phyloP scores from a whole-genome alignment of 2,113 vertebrate species.

The Prinia subflava region DNA sequence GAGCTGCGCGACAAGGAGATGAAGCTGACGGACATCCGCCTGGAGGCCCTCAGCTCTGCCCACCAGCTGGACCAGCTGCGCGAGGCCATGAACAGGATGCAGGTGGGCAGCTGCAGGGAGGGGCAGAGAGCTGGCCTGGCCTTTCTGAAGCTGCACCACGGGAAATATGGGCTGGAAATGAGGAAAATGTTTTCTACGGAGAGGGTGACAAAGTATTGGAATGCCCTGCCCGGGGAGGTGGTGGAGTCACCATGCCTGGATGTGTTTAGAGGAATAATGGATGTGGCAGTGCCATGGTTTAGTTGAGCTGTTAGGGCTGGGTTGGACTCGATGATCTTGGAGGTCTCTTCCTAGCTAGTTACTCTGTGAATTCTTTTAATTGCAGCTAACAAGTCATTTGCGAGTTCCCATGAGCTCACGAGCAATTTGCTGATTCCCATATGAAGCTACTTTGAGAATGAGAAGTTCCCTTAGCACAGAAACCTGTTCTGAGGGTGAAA shows the following conservation, averaged over 20 bases:
- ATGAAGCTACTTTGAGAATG: background rate
- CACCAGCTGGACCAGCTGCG: slow-evolving; percentile 97
- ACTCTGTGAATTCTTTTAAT: background rate
- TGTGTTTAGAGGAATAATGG: no score
- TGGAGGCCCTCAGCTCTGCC: slow-evolving; percentile 97
- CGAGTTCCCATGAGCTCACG: no score
- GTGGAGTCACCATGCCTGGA: background rate
- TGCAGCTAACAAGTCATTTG: background rate
- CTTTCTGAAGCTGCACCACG: background rate
- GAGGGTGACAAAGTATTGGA: background rate
- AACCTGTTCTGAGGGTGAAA: background rate
- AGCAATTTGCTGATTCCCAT: background rate
- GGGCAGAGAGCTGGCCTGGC: background rate
- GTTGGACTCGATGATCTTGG: background rate
- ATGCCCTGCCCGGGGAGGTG: background rate
- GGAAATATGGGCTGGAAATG: background rate
- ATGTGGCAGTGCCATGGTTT: background rate
- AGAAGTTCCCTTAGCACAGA: background rate
- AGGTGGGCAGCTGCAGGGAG: slow-evolving; percentile 76
- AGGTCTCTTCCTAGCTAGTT: background rate
- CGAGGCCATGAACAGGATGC: slow-evolving; percentile 98
- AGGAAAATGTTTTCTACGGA: background rate
- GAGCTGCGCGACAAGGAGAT: slow-evolving; percentile 98
- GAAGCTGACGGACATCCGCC: slow-evolving; percentile 95
- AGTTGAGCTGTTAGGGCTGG: background rate